These are phyloP conservation scores for Muraenolepis orangiensis DNA, from an alignment of 2,797 vertebrate genomes.

Conservation along the genomic window DNA sequence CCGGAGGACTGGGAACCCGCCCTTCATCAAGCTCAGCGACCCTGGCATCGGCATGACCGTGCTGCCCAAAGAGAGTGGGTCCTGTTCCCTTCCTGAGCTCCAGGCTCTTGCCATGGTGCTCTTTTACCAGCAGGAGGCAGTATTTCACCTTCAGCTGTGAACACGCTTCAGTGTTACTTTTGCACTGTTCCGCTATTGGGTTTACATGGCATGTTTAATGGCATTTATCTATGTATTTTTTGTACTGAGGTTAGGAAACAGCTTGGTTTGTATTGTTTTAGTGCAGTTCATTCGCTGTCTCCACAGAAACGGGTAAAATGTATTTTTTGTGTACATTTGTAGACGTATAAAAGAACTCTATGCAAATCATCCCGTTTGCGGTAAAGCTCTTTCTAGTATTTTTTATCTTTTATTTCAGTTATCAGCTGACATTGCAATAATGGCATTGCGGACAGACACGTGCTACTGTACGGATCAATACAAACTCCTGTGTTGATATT, in stretches of 20 bases:
- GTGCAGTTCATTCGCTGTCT: background rate
- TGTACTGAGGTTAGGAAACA: background rate
- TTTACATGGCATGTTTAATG: background rate
- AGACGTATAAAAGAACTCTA: background rate
- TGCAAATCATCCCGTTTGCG: background rate
- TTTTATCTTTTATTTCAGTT: background rate
- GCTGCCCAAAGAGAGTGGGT: conserved; percentile 92
- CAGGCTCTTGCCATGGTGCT: background rate
- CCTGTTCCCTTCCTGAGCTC: background rate
- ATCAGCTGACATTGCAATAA: background rate
- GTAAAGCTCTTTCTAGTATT: background rate
- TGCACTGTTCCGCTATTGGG: background rate
- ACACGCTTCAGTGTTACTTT: background rate
- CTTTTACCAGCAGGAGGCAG: conserved; percentile 16
- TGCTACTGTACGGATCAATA: background rate
- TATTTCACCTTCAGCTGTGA: background rate
- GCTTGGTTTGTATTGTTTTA: background rate
- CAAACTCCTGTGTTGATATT: background rate
- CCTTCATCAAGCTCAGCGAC: conserved; percentile 96
- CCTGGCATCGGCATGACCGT: conserved; percentile 91
- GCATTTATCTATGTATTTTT: background rate
- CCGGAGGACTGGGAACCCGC: conserved; percentile 83
- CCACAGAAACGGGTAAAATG: background rate
- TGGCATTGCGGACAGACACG: background rate
- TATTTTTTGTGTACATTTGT: background rate